phyloP scores from a whole-genome alignment of 1,140 invertebrate species.

The Diploscapter pachys region DNA sequence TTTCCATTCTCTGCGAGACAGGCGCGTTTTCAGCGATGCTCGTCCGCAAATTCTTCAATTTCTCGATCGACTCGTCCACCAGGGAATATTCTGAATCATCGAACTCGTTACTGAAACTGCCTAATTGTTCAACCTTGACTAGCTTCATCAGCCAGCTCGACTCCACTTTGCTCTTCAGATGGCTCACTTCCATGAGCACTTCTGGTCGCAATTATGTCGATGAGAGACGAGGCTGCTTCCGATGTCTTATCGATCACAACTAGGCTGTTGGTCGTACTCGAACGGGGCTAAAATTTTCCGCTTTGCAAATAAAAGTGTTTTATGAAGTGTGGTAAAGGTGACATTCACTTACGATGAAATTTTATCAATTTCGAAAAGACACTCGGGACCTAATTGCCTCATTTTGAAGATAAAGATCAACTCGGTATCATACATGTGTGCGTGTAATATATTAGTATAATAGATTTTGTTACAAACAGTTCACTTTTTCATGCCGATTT shows the following conservation, averaged over 20 bases:
- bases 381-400: too few species aligned
- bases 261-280: not conserved
- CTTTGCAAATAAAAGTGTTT: too few species aligned
- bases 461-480: too few species aligned
- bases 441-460: too few species aligned
- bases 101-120: not conserved
- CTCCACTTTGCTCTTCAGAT: slow-evolving; percentile 2
- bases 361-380: too few species aligned
- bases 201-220: slow-evolving; percentile 25
- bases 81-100: slow-evolving; percentile 18
- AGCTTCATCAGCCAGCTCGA: slow-evolving; percentile 25
- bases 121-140: slow-evolving; percentile 21
- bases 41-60: not conserved
- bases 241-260: not conserved
- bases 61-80: slow-evolving; percentile 2
- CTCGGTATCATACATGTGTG: too few species aligned
- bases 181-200: slow-evolving; percentile 11
- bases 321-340: too few species aligned
- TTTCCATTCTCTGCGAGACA: slow-evolving; percentile 8
- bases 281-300: not conserved
- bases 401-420: too few species aligned
- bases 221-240: slow-evolving; percentile 12
- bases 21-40: not conserved
- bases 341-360: too few species aligned
- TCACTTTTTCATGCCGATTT: too few species aligned